Percentiles rank a stretch among this genome's conserved stretches.
Evolutionary conservation across 2,797 vertebrate genomes (phyloP).

Genomic region (Chaenodraco wilsoni): DNA sequence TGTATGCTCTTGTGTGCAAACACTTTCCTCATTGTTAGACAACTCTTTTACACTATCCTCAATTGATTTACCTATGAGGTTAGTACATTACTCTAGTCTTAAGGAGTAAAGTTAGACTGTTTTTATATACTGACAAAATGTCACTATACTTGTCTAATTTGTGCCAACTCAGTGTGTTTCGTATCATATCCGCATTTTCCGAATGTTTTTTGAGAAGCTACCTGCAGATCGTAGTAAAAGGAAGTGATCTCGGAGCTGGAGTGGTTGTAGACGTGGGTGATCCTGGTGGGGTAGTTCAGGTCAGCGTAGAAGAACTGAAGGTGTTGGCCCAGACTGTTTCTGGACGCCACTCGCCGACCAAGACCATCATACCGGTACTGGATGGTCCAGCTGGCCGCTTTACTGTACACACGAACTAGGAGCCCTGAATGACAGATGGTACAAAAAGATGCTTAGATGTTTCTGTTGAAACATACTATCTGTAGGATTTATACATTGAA

Average conservation of each 20-base stretch:
- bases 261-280: conserved; percentile 98
- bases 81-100: too few relatives aligned
- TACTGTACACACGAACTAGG: conserved; percentile 95
- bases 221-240: conserved; percentile 94
- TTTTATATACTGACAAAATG: too few relatives aligned
- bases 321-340: conserved; percentile 95
- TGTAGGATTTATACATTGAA: neutral
- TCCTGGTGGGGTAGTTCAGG: conserved; percentile 95
- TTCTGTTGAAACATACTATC: neutral
- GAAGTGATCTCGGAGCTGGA: conserved; percentile 99
- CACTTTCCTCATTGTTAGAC: too few relatives aligned
- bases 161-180: neutral
- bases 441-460: neutral
- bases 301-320: conserved; percentile 98
- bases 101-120: too few relatives aligned
- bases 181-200: neutral
- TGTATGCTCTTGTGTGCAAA: too few relatives aligned
- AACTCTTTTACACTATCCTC: too few relatives aligned
- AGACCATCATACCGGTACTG: conserved; percentile 97
- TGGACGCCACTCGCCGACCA: conserved; percentile 92
- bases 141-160: neutral
- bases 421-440: conserved; percentile 79
- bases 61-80: too few relatives aligned
- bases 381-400: conserved; percentile 96
- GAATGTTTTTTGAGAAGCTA: conserved; percentile 20